These are phyloP conservation scores for Cosmorhoe ocellata DNA, from an alignment of 2,888 invertebrate species.

Conservation along the genomic window DNA sequence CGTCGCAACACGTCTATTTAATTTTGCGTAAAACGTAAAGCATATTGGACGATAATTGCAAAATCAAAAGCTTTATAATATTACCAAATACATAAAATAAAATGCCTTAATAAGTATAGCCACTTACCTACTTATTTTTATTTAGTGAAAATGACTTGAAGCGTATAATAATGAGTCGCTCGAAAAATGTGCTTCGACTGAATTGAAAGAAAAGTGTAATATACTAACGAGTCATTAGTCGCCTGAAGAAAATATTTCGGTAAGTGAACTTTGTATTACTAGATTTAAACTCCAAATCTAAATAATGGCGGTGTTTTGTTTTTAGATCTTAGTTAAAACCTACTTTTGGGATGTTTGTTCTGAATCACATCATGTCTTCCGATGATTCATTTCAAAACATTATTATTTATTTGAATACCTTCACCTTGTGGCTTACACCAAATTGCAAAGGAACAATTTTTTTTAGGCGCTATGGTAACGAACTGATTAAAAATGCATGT, in stretches of 20 bases:
- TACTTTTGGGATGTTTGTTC: neutral
- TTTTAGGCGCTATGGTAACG: too few relatives aligned
- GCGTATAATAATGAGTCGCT: conserved; percentile 7
- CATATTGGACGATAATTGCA: too few relatives aligned
- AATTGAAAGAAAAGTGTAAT: conserved; percentile 54
- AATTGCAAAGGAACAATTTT: too few relatives aligned
- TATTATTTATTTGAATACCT: neutral
- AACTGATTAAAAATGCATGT: too few relatives aligned
- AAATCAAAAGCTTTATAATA: too few relatives aligned
- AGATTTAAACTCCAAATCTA: too few relatives aligned
- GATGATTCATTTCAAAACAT: neutral
- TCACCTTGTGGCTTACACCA: too few relatives aligned
- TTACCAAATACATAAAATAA: too few relatives aligned
- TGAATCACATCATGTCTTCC: neutral
- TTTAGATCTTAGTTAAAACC: too few relatives aligned
- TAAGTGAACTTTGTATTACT: conserved; percentile 49
- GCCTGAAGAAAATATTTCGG: conserved; percentile 80
- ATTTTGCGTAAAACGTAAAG: neutral
- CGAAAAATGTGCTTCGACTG: conserved; percentile 14
- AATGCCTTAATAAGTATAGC: too few relatives aligned
- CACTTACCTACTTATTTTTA: too few relatives aligned
- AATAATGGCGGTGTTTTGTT: too few relatives aligned
- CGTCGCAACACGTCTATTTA: conserved; percentile 5
- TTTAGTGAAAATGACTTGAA: conserved; percentile 13
- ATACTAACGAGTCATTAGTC: conserved; percentile 80